Evolutionary conservation across 2,888 invertebrate species (phyloP), one percentile per base, ranked within the genome.

Genomic region (Tipula lateralis): DNA sequence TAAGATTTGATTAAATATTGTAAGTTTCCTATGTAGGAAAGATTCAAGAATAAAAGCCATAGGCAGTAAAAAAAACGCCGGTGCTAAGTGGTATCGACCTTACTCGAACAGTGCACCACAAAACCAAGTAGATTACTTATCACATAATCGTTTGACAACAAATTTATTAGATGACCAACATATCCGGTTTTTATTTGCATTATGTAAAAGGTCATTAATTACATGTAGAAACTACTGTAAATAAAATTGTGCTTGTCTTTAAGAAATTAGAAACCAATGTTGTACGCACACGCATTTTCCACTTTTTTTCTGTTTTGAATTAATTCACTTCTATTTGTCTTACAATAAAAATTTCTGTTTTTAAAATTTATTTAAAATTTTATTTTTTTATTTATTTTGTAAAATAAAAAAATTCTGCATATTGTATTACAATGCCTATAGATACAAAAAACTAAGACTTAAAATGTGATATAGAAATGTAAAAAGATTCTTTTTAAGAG

Each of bases 211-310:
- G 50, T 50, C 50, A n/a, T 19, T 66, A 66, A 66, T 66, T 66
- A 66, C 66, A 66, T 66, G 66, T 66, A 66, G 7, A 66, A 66
- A 66, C 66, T 66, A 66, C 66, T 66, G 24, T 66, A 66, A 66
- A 66, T 9, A 66, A 66, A 24, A 12, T 39, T 66, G 9, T 66
- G 66, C 66, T 66, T 66, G 24, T 66, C 24, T 66, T 24, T 9
- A 66, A 66, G 66, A 66, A 66, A 66, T 66, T 66, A 66, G 66
- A 66, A 7, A 66, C 66, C 24, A 19, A 66, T 24, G 66, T 66
- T 66, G 66, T 66, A 66, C 66, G 66, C 66, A 66, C 66, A 66
- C 66, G 66, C 66, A 66, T 66, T 24, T 66, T 24, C 66, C 19
- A 66, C 24, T 66, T 66, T 44, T 44, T 44, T 44, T 16, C 7